A percentile compares a stretch with the other conserved stretches of the same genome.
phyloP scores from a whole-genome alignment of 2,888 invertebrate species.

The Trichopria drosophilae region DNA sequence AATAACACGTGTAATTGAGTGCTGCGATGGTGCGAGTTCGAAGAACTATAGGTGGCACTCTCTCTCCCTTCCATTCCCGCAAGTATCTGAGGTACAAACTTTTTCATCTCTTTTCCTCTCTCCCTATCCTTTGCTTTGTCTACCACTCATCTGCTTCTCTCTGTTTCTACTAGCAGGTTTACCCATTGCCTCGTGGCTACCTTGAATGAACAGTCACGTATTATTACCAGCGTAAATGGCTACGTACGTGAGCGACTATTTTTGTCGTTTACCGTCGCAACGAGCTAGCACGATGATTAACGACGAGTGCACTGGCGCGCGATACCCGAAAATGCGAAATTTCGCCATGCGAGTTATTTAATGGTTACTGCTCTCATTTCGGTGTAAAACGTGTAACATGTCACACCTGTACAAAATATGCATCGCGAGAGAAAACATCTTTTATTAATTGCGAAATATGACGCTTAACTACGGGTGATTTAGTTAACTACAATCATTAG shows the following conservation, averaged over 20 bases:
- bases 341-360: too few species aligned
- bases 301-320: slow-evolving; percentile 12
- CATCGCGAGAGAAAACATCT: too few species aligned
- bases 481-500: too few species aligned
- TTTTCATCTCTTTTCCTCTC: background rate
- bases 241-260: slow-evolving; percentile 23
- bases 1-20: slow-evolving; percentile 48
- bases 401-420: too few species aligned
- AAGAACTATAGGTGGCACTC: background rate
- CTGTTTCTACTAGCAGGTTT: slow-evolving; percentile 22
- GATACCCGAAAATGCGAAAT: too few species aligned
- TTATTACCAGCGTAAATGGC: slow-evolving; percentile 33
- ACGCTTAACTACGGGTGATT: too few species aligned
- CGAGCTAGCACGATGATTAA: slow-evolving; percentile 19
- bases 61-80: background rate
- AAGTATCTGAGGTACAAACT: slow-evolving; percentile 10
- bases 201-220: slow-evolving; percentile 31
- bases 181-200: slow-evolving; percentile 27
- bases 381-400: too few species aligned
- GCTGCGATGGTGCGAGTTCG: slow-evolving; percentile 28
- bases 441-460: too few species aligned
- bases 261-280: slow-evolving; percentile 24
- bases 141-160: slow-evolving; percentile 15
- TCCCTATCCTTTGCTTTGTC: background rate
- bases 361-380: too few species aligned